Percentiles rank a stretch among this genome's conserved stretches.
phyloP scores from a whole-genome alignment of 2,797 vertebrate genomes.

The Clarias laeviceps region DNA sequence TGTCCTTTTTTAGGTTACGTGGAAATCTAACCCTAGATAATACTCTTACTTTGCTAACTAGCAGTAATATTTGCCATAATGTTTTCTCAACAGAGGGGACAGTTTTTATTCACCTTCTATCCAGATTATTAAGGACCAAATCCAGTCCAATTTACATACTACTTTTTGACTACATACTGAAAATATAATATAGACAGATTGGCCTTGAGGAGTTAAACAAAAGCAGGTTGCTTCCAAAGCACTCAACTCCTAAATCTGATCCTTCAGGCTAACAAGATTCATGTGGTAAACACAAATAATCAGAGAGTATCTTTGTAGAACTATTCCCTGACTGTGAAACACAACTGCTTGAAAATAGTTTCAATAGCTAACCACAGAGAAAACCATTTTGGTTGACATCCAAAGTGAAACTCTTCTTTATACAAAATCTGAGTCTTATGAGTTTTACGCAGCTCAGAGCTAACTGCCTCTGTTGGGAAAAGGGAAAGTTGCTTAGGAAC shows the following conservation, averaged over 20 bases:
- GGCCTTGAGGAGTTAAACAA: conserved; percentile 21
- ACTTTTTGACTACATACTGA: conserved; percentile 9
- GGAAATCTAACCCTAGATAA: conserved; percentile 48
- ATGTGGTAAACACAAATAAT: conserved; percentile 44
- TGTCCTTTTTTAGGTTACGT: too few relatives aligned
- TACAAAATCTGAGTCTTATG: conserved; percentile 23
- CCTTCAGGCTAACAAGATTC: conserved; percentile 8
- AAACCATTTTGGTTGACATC: conserved; percentile 30
- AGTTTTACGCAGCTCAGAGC: conserved; percentile 43
- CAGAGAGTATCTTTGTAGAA: conserved; percentile 27
- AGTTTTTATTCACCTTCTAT: conserved; percentile 33
- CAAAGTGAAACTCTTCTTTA: conserved; percentile 41
- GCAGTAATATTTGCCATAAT: conserved; percentile 44
- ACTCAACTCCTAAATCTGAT: not conserved
- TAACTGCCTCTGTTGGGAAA: conserved; percentile 49
- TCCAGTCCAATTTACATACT: conserved; percentile 32
- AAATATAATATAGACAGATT: conserved; percentile 19
- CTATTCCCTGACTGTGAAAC: conserved; percentile 29
- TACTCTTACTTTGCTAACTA: conserved; percentile 59
- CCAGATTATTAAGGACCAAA: conserved; percentile 38
- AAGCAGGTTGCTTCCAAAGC: conserved; percentile 17
- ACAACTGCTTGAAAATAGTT: conserved; percentile 37
- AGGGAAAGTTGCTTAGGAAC: conserved; percentile 28
- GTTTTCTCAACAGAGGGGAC: not conserved
- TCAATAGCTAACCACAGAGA: conserved; percentile 37